Evolutionary conservation across 2,888 invertebrate genomes (phyloP).

Genomic region (Heliconius aoede): DNA sequence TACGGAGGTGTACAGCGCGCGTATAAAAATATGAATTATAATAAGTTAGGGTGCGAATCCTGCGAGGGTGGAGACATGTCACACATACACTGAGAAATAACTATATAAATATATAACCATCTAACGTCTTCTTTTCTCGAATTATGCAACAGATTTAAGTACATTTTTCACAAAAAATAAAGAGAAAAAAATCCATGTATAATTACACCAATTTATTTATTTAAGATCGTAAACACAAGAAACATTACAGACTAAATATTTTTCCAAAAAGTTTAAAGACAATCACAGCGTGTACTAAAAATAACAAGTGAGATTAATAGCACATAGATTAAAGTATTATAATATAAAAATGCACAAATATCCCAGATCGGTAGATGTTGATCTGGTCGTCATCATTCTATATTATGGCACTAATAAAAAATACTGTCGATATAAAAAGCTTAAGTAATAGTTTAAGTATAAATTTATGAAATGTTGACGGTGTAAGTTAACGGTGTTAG

Average conservation of each 20-base stretch:
- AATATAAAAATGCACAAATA: not conserved
- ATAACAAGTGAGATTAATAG: too few species aligned
- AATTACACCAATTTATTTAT: too few species aligned
- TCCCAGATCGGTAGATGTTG: too few species aligned
- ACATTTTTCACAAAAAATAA: not conserved
- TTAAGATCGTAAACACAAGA: too few species aligned
- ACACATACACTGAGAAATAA: not conserved
- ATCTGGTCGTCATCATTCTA: too few species aligned
- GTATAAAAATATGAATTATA: slow-evolving; percentile 44
- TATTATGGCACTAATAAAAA: too few species aligned
- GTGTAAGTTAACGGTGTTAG: not conserved
- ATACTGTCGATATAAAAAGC: too few species aligned
- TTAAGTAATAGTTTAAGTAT: not conserved
- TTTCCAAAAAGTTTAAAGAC: too few species aligned
- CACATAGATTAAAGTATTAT: too few species aligned
- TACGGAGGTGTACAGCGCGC: slow-evolving; percentile 30
- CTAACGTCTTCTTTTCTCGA: not conserved
- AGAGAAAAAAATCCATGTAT: not conserved
- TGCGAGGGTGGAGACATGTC: slow-evolving; percentile 19
- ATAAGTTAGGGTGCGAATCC: slow-evolving; percentile 42
- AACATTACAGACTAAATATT: too few species aligned
- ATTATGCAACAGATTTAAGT: not conserved
- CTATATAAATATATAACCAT: not conserved
- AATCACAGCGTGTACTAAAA: too few species aligned
- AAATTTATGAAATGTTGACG: not conserved